phyloP scores from a whole-genome alignment of 2,797 vertebrate species.

The Astyanax mexicanus region DNA sequence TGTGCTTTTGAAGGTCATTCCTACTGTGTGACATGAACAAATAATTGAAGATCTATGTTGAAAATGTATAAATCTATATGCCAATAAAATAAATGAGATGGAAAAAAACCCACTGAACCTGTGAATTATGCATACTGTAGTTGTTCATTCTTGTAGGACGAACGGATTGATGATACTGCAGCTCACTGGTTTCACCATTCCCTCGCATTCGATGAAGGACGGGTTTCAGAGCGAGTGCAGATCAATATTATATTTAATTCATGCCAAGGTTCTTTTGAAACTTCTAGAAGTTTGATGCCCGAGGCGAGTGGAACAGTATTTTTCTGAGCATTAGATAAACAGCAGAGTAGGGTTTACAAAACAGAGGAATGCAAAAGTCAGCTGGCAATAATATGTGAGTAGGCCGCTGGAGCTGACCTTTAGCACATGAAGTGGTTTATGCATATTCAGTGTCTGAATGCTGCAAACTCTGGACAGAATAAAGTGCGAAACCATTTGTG shows the following conservation, averaged over 20 bases:
- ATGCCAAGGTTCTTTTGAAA: conserved; percentile 21
- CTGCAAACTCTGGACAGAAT: conserved; percentile 1
- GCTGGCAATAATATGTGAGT: background rate
- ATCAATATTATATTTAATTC: conserved; percentile 43
- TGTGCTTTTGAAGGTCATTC: conserved; percentile 61
- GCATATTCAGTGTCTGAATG: conserved; percentile 7
- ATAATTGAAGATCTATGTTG: conserved; percentile 51
- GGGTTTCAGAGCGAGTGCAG: conserved; percentile 6
- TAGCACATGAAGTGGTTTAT: conserved; percentile 14
- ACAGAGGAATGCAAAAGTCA: conserved; percentile 29
- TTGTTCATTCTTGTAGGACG: background rate
- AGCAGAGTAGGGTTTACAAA: conserved; percentile 18
- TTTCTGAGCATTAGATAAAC: conserved; percentile 11
- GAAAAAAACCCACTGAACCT: conserved; percentile 25
- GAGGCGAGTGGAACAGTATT: background rate
- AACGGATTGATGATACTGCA: too few relatives aligned
- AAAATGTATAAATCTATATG: conserved; percentile 57
- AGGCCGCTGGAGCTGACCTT: conserved; percentile 4
- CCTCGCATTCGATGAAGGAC: background rate
- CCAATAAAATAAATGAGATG: conserved; percentile 61
- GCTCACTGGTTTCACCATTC: background rate
- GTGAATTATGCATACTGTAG: background rate
- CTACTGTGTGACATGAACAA: conserved; percentile 50
- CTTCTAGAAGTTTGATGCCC: background rate
- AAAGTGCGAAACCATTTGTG: background rate